A percentile compares a stretch with the other conserved stretches of the same genome.
phyloP scores from a whole-genome alignment of 2,888 invertebrate genomes.

The Brachyopa scutellaris region DNA sequence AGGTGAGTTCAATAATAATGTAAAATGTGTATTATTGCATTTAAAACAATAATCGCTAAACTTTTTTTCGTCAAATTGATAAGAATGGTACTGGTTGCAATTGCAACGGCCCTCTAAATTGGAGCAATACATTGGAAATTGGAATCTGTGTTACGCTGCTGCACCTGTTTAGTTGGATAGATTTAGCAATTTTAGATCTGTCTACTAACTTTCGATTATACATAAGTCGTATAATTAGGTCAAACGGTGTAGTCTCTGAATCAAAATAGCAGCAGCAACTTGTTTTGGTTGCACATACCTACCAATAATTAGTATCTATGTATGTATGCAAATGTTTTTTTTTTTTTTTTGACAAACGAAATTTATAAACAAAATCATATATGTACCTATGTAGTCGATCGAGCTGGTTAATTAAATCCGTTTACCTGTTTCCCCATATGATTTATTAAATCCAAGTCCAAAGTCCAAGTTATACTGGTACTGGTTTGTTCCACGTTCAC shows the following conservation, averaged over 20 bases:
- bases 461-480: conserved; percentile 57
- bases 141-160: too few species aligned
- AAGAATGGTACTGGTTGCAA: conserved; percentile 46
- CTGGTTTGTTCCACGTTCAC: conserved; percentile 49
- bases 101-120: conserved; percentile 36
- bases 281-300: conserved; percentile 16
- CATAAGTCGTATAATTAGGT: conserved; percentile 19
- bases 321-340: conserved; percentile 6
- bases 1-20: conserved; percentile 8
- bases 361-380: background rate
- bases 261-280: conserved; percentile 8
- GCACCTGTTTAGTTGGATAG: too few species aligned
- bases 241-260: conserved; percentile 17
- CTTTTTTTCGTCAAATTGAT: background rate
- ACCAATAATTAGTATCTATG: background rate
- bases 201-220: conserved; percentile 27
- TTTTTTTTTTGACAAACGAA: background rate
- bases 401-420: conserved; percentile 42
- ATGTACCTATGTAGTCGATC: too few species aligned
- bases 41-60: background rate
- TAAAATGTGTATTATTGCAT: background rate
- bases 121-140: too few species aligned
- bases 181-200: too few species aligned
- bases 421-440: conserved; percentile 46
- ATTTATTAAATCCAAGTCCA: conserved; percentile 54